phyloP scores from a whole-genome alignment of 2,113 vertebrate species.

The Melanotaenia duboulayi region DNA sequence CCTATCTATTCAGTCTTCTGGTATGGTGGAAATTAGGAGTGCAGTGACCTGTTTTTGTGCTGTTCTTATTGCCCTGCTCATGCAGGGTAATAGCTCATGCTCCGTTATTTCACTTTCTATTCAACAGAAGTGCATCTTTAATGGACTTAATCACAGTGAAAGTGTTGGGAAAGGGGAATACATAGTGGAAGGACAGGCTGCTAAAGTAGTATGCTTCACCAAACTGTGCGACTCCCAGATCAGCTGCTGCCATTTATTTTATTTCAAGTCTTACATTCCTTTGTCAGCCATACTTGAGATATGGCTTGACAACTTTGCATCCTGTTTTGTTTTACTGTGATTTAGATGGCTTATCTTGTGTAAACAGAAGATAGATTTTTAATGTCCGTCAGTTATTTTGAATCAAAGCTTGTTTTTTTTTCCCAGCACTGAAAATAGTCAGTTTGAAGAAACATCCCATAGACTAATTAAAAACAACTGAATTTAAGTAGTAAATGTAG shows the following conservation, averaged over 20 bases:
- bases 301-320: constrained; percentile 51
- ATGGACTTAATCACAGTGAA: background rate
- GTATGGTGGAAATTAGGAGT: constrained; percentile 30
- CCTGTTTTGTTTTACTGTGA: constrained; percentile 67
- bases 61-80: background rate
- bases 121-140: background rate
- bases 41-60: constrained; percentile 41
- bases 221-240: background rate
- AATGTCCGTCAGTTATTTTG: constrained; percentile 54
- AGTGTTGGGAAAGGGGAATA: background rate
- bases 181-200: background rate
- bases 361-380: constrained; percentile 63
- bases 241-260: constrained; percentile 49
- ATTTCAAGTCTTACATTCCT: constrained; percentile 20
- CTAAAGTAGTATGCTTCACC: constrained; percentile 3
- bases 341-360: constrained; percentile 64
- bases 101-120: background rate
- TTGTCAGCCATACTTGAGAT: constrained; percentile 35
- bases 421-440: constrained; percentile 32
- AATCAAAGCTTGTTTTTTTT: constrained; percentile 55
- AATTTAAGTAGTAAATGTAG: too few relatives aligned
- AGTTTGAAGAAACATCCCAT: background rate
- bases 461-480: too few relatives aligned
- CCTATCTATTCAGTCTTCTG: constrained; percentile 31
- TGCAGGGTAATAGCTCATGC: too few relatives aligned